Conservation (phyloP, 1,140 invertebrate genomes). For the Steinernema feltiae region DNA sequence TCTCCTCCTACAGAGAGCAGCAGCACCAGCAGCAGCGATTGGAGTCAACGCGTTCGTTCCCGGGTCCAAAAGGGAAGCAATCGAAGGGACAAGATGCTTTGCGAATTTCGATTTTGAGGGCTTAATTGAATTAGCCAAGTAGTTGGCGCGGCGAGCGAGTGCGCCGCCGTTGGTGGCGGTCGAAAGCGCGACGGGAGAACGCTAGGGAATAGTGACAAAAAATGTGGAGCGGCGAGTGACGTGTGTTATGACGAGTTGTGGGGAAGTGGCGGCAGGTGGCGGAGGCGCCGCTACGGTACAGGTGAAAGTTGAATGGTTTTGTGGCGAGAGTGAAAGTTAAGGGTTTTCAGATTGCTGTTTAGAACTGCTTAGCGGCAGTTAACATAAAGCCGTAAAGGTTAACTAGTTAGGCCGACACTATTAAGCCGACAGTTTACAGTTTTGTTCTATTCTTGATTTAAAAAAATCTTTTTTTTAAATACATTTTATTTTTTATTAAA, state of each 20-base stretch:
- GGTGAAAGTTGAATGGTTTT: not conserved
- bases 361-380: too few relatives aligned
- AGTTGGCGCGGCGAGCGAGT: not conserved
- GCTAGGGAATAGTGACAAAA: not conserved
- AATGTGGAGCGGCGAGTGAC: not conserved
- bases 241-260: conserved; percentile 20
- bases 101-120: conserved; percentile 13
- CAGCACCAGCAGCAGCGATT: not conserved
- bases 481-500: too few relatives aligned
- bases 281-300: not conserved
- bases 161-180: not conserved
- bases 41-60: not conserved
- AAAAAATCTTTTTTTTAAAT: not conserved
- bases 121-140: conserved; percentile 8
- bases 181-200: not conserved
- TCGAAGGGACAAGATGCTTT: not conserved
- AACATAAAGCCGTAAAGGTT: too few relatives aligned
- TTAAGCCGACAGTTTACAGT: too few relatives aligned
- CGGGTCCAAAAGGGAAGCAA: not conserved
- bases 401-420: too few relatives aligned
- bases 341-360: too few relatives aligned
- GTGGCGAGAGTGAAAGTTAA: too few relatives aligned
- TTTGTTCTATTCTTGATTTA: too few relatives aligned
- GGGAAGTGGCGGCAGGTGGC: conserved; percentile 14
- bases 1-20: too few relatives aligned